Conservation (phyloP, 2,797 vertebrate genomes). For the Acanthiza pusilla region DNA sequence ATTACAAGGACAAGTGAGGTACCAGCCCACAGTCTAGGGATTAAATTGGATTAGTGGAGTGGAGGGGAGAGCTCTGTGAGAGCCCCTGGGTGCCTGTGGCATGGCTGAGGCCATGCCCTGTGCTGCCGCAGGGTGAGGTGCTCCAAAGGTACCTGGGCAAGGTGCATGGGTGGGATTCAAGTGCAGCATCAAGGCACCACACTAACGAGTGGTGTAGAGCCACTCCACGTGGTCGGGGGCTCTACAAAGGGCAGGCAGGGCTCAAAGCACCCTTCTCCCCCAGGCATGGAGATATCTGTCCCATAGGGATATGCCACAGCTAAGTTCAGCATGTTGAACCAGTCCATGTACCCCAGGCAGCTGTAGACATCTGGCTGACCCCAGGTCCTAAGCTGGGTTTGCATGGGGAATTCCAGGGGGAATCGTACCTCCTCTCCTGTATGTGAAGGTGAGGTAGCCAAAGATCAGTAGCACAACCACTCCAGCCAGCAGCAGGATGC, state of each 20-base stretch:
- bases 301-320: background rate
- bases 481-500: background rate
- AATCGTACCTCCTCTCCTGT: slow-evolving; percentile 28
- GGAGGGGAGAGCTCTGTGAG: background rate
- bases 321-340: background rate
- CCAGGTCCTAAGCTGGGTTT: background rate
- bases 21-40: background rate
- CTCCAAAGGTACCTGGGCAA: background rate
- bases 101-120: rapidly evolving
- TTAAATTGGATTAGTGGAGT: background rate
- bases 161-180: background rate
- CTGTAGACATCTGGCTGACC: background rate
- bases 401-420: too few species aligned
- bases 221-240: background rate
- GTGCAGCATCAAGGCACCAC: background rate
- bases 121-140: background rate
- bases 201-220: rapidly evolving
- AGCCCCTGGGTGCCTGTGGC: rapidly evolving
- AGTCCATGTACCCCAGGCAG: background rate
- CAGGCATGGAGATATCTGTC: background rate
- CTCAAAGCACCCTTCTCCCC: background rate
- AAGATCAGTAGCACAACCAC: slow-evolving; percentile 1
- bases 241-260: background rate
- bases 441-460: background rate
- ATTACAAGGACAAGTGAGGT: background rate